phyloP scores from a whole-genome alignment of 1,140 invertebrate genomes.

The Caenorhabditis briggsae region DNA sequence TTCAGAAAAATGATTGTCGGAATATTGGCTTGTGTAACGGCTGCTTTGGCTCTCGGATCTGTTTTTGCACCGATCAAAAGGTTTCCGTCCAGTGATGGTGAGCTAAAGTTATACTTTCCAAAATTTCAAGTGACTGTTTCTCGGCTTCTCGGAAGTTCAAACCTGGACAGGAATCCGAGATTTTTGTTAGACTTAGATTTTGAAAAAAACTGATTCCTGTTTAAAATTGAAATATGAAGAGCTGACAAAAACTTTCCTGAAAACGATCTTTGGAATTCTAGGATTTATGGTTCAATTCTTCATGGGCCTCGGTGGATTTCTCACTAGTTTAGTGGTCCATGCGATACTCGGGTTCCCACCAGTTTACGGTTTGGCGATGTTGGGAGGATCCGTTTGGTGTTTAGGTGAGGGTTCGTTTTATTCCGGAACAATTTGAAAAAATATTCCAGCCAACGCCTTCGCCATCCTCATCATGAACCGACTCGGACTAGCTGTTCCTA shows the following conservation, averaged over 20 bases:
- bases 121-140: background rate
- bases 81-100: conserved; percentile 41
- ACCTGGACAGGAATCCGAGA: no score
- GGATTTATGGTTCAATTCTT: conserved; percentile 68
- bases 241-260: no score
- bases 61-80: conserved; percentile 32
- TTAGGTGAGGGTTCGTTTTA: conserved; percentile 57
- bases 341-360: conserved; percentile 61
- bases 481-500: conserved; percentile 79
- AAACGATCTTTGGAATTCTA: background rate
- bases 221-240: background rate
- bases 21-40: conserved; percentile 15
- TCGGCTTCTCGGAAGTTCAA: no score
- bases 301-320: conserved; percentile 66
- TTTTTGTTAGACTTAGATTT: background rate
- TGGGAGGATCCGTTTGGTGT: conserved; percentile 71
- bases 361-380: conserved; percentile 68
- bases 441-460: conserved; percentile 77
- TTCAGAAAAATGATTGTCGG: conserved; percentile 28
- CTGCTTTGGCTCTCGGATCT: conserved; percentile 15
- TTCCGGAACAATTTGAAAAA: background rate
- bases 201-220: background rate
- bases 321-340: conserved; percentile 65
- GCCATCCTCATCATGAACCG: conserved; percentile 79
- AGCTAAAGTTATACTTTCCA: background rate